phyloP scores from a whole-genome alignment of 2,797 vertebrate genomes.

The Myioborus melanocephalus region DNA sequence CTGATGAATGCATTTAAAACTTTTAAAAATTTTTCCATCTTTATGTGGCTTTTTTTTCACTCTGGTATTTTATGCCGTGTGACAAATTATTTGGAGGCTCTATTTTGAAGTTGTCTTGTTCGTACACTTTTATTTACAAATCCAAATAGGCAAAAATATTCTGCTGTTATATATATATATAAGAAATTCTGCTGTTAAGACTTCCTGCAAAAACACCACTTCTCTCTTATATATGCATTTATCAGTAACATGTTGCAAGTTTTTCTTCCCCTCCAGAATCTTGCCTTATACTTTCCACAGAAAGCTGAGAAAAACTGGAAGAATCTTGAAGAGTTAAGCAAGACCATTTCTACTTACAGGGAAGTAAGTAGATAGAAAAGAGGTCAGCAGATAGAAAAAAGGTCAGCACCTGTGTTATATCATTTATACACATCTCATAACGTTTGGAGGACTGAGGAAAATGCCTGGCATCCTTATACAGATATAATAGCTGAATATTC shows the following conservation, averaged over 20 bases:
- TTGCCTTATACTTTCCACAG: neutral
- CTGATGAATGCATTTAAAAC: neutral
- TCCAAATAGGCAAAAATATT: neutral
- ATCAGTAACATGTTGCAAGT: neutral
- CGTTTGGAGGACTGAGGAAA: neutral
- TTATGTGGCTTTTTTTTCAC: neutral
- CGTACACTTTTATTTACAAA: neutral
- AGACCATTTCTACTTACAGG: neutral
- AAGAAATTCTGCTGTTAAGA: neutral
- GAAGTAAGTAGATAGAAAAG: neutral
- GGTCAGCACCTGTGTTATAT: neutral
- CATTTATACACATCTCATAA: neutral
- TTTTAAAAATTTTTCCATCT: rapidly evolving
- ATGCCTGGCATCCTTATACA: neutral
- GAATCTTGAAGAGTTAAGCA: neutral
- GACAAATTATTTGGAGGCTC: neutral
- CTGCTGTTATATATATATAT: neutral
- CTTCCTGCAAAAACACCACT: neutral
- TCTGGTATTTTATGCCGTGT: neutral
- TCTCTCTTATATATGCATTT: neutral
- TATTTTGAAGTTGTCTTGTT: neutral
- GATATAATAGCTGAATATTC: neutral
- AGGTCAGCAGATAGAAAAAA: neutral
- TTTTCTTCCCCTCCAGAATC: neutral
- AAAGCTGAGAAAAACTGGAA: neutral